Evolutionary conservation across 2,113 vertebrate genomes (phyloP).

Genomic region (Chlamydotis undulata): DNA sequence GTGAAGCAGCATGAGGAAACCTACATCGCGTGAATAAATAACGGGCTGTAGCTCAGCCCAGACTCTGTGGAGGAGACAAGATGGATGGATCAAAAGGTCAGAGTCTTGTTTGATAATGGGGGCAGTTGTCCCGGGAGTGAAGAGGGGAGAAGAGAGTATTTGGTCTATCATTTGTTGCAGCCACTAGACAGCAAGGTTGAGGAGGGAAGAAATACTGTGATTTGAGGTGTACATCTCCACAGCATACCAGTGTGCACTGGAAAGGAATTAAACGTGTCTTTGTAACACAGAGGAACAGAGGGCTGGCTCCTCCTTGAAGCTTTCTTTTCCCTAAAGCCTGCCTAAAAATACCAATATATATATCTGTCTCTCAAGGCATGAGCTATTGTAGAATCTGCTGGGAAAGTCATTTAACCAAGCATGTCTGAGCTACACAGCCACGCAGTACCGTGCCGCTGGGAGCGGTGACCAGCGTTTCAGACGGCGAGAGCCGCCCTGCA

Average conservation of each 20-base stretch:
- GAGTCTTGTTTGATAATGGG: slow-evolving; percentile 40
- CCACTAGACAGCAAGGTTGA: background rate
- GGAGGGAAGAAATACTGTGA: background rate
- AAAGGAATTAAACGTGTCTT: background rate
- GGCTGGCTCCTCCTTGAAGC: background rate
- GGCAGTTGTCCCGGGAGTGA: slow-evolving; percentile 28
- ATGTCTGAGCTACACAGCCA: accelerated
- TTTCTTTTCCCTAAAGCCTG: background rate
- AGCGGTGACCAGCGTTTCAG: background rate
- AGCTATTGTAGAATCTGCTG: background rate
- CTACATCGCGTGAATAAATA: slow-evolving; percentile 58
- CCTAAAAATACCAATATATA: background rate
- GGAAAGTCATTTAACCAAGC: background rate
- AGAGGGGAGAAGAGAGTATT: background rate
- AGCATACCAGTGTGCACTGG: background rate
- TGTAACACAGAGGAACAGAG: background rate
- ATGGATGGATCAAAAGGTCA: background rate
- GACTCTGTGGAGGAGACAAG: background rate
- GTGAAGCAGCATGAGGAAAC: slow-evolving; percentile 54
- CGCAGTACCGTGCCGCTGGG: accelerated
- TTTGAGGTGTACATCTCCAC: background rate
- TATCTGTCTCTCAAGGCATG: background rate
- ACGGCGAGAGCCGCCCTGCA: accelerated
- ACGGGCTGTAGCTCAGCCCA: background rate
- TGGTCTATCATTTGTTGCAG: slow-evolving; percentile 30